phyloP scores from a whole-genome alignment of 2,797 vertebrate species.

The Lagocephalus sceleratus region DNA sequence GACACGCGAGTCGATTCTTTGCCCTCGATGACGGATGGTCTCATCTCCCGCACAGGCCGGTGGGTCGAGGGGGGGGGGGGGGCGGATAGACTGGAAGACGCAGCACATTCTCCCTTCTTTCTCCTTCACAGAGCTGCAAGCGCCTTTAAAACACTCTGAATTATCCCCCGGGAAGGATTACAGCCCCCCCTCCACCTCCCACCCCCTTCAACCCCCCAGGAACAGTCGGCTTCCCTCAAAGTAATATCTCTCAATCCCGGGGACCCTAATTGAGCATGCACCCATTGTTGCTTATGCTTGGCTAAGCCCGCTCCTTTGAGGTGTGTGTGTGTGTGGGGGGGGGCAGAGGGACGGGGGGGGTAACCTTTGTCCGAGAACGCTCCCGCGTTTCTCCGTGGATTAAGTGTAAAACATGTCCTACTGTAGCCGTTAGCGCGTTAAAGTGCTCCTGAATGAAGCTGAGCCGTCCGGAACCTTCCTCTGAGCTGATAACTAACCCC shows the following conservation, averaged over 20 bases:
- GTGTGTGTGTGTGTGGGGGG: background rate
- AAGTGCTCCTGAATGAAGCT: conserved; percentile 21
- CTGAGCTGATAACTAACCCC: conserved; percentile 27
- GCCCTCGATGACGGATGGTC: conserved; percentile 64
- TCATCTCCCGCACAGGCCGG: conserved; percentile 52
- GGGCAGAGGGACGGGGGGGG: no score
- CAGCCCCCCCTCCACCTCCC: conserved; percentile 20
- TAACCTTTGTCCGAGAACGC: background rate
- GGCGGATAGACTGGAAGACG: conserved; percentile 25
- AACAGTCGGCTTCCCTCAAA: conserved; percentile 27
- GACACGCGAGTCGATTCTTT: conserved; percentile 68
- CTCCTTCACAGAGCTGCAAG: conserved; percentile 30
- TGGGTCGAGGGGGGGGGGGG: no score
- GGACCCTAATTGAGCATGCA: conserved; percentile 60
- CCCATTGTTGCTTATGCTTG: conserved; percentile 56
- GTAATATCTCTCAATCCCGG: conserved; percentile 57
- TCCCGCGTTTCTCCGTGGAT: conserved; percentile 12
- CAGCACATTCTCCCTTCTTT: conserved; percentile 19
- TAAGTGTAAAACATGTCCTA: conserved; percentile 19
- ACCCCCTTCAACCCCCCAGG: no score
- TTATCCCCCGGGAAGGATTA: conserved; percentile 43
- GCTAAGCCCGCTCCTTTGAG: conserved; percentile 50
- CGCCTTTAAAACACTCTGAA: conserved; percentile 35
- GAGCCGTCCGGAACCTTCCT: conserved; percentile 27
- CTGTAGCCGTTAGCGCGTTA: conserved; percentile 8